phyloP scores from a whole-genome alignment of 2,113 vertebrate species.

The Peromyscus maniculatus region DNA sequence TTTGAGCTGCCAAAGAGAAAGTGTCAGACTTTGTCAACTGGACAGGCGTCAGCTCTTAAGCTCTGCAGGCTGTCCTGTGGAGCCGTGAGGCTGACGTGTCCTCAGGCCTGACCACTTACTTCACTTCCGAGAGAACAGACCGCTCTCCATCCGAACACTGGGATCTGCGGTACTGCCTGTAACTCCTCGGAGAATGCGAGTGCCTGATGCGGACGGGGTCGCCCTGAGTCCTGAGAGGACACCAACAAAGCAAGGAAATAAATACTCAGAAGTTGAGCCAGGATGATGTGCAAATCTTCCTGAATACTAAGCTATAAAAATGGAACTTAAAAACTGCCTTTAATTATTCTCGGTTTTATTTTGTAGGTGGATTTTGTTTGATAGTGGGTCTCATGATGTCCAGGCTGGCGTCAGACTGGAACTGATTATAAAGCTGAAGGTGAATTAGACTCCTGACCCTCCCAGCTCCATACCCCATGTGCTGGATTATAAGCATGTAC shows the following conservation, averaged over 20 bases:
- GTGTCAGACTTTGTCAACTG: conserved; percentile 4
- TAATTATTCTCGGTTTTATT: neutral
- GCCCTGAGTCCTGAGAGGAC: conserved; percentile 91
- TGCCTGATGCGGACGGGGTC: conserved; percentile 93
- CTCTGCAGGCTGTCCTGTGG: neutral
- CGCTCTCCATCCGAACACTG: conserved; percentile 95
- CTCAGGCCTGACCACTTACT: conserved; percentile 85
- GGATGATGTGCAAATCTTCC: neutral
- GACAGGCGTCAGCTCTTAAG: neutral
- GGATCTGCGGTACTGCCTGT: conserved; percentile 92
- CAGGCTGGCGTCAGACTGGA: neutral
- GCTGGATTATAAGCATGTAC: neutral
- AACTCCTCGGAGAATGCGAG: conserved; percentile 93
- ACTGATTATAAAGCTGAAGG: neutral
- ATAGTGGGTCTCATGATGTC: neutral
- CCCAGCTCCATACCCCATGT: too few species aligned
- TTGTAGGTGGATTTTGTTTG: neutral
- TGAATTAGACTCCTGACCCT: neutral
- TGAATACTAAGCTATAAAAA: neutral
- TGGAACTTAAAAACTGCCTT: neutral
- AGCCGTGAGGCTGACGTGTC: fast-evolving
- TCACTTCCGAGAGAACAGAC: conserved; percentile 94
- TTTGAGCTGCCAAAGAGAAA: conserved; percentile 86
- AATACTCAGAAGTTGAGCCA: neutral
- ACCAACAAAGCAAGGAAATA: fast-evolving